phyloP scores from a whole-genome alignment of 1,140 invertebrate genomes.

The Orius laevigatus region DNA sequence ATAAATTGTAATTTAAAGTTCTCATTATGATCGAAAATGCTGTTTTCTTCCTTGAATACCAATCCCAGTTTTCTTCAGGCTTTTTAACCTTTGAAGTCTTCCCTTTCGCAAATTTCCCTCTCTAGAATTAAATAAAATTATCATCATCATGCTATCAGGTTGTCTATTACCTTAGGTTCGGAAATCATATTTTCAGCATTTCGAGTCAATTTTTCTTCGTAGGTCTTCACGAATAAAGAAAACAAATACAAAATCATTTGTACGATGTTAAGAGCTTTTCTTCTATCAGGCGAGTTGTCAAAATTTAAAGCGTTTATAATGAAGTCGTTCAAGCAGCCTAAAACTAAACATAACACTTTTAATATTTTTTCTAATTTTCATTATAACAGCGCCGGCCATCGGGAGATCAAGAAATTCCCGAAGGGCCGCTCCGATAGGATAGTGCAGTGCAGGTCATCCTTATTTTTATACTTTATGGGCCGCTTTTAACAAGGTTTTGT shows the following conservation, averaged over 20 bases:
- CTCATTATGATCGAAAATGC: conserved; percentile 45
- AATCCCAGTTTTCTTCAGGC: conserved; percentile 31
- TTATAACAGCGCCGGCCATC: not conserved
- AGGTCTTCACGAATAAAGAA: conserved; percentile 10
- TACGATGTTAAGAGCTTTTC: conserved; percentile 14
- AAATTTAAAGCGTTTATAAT: conserved; percentile 9
- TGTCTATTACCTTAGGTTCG: conserved; percentile 15
- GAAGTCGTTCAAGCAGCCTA: conserved; percentile 12
- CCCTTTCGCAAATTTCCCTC: conserved; percentile 19
- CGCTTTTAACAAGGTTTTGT: not conserved
- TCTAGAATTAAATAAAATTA: conserved; percentile 16
- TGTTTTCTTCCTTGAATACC: conserved; percentile 36
- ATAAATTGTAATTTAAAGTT: conserved; percentile 47
- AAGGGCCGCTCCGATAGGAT: no score
- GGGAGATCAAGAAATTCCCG: not conserved
- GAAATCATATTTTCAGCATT: conserved; percentile 12
- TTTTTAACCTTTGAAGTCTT: conserved; percentile 25
- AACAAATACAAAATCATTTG: conserved; percentile 21
- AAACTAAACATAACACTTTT: conserved; percentile 13
- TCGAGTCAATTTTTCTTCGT: conserved; percentile 12
- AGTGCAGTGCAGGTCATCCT: no score
- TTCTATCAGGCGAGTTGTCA: conserved; percentile 8
- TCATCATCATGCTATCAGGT: no score
- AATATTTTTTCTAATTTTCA: not conserved
- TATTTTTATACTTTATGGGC: not conserved